A percentile compares a stretch with the other conserved stretches of the same genome.
Evolutionary conservation across 1,140 invertebrate genomes (phyloP).

Genomic region (Portunus trituberculatus): DNA sequence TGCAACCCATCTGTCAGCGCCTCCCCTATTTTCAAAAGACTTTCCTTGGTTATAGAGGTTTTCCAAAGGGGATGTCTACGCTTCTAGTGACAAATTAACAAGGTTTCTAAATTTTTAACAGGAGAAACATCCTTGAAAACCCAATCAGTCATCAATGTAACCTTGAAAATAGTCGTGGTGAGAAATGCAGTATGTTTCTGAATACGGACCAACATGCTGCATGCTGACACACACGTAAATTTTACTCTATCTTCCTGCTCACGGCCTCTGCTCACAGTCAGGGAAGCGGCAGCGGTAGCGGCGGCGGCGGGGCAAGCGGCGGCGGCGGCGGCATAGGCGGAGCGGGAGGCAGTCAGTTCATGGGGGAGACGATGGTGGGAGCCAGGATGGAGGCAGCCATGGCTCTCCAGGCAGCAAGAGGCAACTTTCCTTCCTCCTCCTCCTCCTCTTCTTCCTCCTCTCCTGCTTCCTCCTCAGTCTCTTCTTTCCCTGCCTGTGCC

Average conservation of each 20-base stretch:
- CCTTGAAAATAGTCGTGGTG: too few species aligned
- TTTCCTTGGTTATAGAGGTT: too few species aligned
- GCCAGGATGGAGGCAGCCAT: constrained; percentile 71
- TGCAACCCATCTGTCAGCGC: too few species aligned
- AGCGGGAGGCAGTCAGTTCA: constrained; percentile 50
- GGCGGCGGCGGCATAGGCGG: neutral
- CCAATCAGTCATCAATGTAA: too few species aligned
- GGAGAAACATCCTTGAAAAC: too few species aligned
- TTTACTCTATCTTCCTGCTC: neutral
- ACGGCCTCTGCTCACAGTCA: constrained; percentile 42
- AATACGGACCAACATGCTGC: too few species aligned
- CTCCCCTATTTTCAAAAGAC: too few species aligned
- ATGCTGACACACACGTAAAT: neutral
- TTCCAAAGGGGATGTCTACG: too few species aligned
- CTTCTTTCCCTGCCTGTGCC: constrained; percentile 48
- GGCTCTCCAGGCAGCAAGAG: constrained; percentile 68
- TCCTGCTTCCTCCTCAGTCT: constrained; percentile 62
- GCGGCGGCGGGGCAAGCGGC: neutral
- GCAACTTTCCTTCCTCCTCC: constrained; percentile 61
- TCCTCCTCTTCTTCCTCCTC: constrained; percentile 62
- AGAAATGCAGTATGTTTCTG: too few species aligned
- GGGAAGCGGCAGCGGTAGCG: neutral
- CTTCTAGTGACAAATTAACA: too few species aligned
- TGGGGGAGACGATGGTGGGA: constrained; percentile 48
- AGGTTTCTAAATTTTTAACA: too few species aligned